Base-by-base conservation (phyloP, 2,888 invertebrate genomes). In the Monopis laevigella region DNA sequence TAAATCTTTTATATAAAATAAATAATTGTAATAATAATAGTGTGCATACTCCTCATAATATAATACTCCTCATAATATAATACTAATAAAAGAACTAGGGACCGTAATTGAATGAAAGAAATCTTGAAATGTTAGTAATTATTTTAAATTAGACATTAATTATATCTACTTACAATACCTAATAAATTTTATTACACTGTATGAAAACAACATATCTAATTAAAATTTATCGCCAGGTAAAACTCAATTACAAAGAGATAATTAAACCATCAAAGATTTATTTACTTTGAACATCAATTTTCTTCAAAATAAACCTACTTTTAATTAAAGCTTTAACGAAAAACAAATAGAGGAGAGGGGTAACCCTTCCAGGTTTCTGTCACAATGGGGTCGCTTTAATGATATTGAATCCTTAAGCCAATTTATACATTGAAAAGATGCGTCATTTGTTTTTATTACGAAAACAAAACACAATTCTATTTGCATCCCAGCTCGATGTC, bases 271-370 rank as follows among this genome's bases (percentile, higher is more conserved):
- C 67, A 71, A 65, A 66, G 70, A 72, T 74, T 72, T 75, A 73
- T 72, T 75, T 75, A 73, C 75, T 71, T 71, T 72, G 67, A 73
- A 68, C 69, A 73, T 73, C 65, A 75, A 72, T 75, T 74, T 74
- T 72, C 71, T 74, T 74, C 69, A 71, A 74, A 74, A 74, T 71
- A 74, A 72, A 72, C 72, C 64, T 72, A 69, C 70, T 73, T 74
- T 75, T 74, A 77, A 75, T 77, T 75, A 77, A 77, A 71, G 71
- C 74, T 70, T 67, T 71, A 73, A 74, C 71, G 69, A 68, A 74
- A 77, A 71, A 73, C 72, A 75, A 77, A 77, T 72, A 77, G 56
- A 72, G 61, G 61, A 49, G 49, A 55, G 56, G 56, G 56, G 56
- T 46, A 75, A 74, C 72, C 74, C 74, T 72, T 69, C 61, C 55